A percentile compares a stretch with the other conserved stretches of the same genome.
Conservation (phyloP, 1,140 invertebrate genomes). For the Hyles euphorbiae region DNA sequence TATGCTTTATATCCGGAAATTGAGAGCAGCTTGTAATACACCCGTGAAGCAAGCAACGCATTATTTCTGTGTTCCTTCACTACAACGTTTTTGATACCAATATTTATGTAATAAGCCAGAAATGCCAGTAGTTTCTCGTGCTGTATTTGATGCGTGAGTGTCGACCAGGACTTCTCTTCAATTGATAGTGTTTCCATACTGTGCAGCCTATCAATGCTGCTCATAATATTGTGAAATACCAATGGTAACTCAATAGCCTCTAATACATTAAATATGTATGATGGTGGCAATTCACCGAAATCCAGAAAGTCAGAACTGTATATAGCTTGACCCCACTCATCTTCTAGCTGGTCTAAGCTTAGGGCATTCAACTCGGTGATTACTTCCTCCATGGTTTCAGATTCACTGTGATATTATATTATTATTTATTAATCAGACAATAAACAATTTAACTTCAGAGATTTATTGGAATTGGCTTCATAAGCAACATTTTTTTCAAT, state of each 20-base stretch:
- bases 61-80: constrained; percentile 45
- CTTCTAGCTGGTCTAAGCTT: constrained; percentile 36
- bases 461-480: too few relatives aligned
- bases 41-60: constrained; percentile 49
- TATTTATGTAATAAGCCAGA: constrained; percentile 53
- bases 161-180: constrained; percentile 53
- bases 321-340: constrained; percentile 50
- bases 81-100: constrained; percentile 51
- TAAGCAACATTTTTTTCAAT: too few relatives aligned
- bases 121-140: constrained; percentile 51
- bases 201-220: constrained; percentile 38
- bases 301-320: constrained; percentile 57
- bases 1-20: constrained; percentile 62
- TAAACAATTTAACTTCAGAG: too few relatives aligned
- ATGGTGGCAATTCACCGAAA: constrained; percentile 47
- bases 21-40: constrained; percentile 58
- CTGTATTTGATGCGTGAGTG: constrained; percentile 40
- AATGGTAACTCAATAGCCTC: constrained; percentile 33
- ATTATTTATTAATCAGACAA: too few relatives aligned
- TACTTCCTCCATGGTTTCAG: constrained; percentile 27
- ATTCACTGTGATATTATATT: too few relatives aligned
- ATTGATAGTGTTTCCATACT: constrained; percentile 14
- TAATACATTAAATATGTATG: constrained; percentile 40
- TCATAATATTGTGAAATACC: constrained; percentile 35
- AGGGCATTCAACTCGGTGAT: constrained; percentile 39